These are phyloP conservation scores for Cryptoprocta ferox DNA, from an alignment of 2,797 vertebrate genomes.

Conservation along the genomic window DNA sequence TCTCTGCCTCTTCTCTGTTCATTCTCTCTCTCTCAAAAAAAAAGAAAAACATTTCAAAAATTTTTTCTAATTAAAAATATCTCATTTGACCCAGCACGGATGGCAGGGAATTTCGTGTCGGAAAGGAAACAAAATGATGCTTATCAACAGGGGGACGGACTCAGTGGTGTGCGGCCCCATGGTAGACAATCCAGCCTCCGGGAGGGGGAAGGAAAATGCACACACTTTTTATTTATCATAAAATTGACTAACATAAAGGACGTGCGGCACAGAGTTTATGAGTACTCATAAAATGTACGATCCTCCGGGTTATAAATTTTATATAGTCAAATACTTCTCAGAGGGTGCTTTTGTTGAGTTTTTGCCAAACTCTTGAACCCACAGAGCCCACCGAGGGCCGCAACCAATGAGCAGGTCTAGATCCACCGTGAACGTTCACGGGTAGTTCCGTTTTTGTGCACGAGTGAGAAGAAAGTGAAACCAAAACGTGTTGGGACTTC, in stretches of 20 bases:
- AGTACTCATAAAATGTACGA: background rate
- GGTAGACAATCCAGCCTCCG: background rate
- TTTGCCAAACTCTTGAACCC: background rate
- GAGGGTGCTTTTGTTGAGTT: background rate
- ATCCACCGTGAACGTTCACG: accelerated
- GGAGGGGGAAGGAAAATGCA: accelerated
- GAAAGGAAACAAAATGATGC: background rate
- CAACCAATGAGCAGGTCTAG: accelerated
- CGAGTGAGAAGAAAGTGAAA: too few species aligned
- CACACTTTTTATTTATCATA: background rate
- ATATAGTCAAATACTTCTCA: accelerated
- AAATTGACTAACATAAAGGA: background rate
- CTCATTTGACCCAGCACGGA: background rate
- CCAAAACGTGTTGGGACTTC: accelerated
- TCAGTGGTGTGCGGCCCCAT: accelerated
- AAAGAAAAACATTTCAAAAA: too few species aligned
- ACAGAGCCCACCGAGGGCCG: accelerated
- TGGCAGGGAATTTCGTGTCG: background rate
- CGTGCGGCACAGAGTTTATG: accelerated
- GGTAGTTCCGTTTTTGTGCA: background rate
- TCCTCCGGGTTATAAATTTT: too few species aligned
- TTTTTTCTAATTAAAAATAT: background rate
- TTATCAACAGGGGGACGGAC: background rate
- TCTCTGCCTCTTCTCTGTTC: too few species aligned
- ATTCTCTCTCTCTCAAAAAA: too few species aligned